Evolutionary conservation across 2,113 vertebrate genomes (phyloP).

Genomic region (Camelus bactrianus): DNA sequence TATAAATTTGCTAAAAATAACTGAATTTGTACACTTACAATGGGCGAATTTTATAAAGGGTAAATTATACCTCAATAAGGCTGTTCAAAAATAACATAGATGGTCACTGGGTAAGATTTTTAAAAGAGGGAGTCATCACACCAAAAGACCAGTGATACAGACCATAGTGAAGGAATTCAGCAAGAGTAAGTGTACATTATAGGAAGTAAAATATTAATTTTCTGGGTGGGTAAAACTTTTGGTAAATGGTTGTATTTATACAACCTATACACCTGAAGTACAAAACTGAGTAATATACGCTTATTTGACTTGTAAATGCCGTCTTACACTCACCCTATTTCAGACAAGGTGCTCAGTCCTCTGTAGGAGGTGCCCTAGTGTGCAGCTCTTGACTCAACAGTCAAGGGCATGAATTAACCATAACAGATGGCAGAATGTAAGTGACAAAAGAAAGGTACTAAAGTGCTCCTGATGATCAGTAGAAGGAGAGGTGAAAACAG

Average conservation of each 20-base stretch:
- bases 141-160: not conserved
- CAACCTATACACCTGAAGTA: not conserved
- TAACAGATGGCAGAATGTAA: not conserved
- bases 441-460: not conserved
- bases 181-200: not conserved
- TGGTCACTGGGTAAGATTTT: not conserved
- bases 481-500: not conserved
- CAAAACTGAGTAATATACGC: not conserved
- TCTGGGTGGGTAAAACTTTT: not conserved
- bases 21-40: not conserved
- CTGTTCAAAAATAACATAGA: conserved; percentile 11
- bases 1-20: not conserved
- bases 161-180: not conserved
- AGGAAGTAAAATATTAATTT: conserved; percentile 15
- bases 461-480: not conserved
- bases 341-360: not conserved
- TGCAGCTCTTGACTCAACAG: not conserved
- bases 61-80: conserved; percentile 31
- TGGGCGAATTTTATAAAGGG: not conserved
- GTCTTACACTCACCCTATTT: not conserved
- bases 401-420: not conserved
- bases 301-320: not conserved
- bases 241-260: not conserved
- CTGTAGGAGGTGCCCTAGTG: not conserved
- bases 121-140: not conserved